phyloP scores from a whole-genome alignment of 1,140 invertebrate genomes.

The Amphibalanus amphitrite region DNA sequence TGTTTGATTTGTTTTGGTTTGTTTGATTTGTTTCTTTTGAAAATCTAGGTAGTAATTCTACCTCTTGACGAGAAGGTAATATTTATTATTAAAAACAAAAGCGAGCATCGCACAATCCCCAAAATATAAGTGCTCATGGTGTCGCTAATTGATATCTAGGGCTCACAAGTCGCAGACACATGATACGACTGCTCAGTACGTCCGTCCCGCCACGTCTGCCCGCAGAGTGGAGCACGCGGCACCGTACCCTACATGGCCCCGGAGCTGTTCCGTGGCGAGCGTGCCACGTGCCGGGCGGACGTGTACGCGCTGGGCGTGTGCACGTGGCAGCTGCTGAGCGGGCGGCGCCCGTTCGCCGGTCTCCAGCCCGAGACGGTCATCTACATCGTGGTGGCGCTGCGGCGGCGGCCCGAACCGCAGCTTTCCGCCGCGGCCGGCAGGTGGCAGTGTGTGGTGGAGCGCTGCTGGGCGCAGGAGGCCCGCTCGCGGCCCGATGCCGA shows the following conservation, averaged over 20 bases:
- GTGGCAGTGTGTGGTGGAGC: background rate
- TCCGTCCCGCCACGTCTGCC: background rate
- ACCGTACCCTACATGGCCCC: conserved; percentile 1
- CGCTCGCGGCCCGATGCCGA: background rate
- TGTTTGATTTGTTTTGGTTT: no score
- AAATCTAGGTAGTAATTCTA: no score
- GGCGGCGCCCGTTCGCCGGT: background rate
- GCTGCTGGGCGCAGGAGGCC: background rate
- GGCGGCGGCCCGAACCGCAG: background rate
- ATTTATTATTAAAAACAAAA: no score
- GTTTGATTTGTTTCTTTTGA: no score
- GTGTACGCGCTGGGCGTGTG: background rate
- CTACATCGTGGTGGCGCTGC: background rate
- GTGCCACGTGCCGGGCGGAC: background rate
- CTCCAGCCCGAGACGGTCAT: background rate
- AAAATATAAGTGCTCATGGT: no score
- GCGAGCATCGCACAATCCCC: no score
- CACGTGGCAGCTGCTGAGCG: background rate
- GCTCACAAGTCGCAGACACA: no score
- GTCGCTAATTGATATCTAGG: no score
- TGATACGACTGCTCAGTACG: no score
- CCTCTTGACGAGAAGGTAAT: no score
- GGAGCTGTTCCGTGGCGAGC: background rate
- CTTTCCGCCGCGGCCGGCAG: background rate
- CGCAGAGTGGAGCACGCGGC: background rate